Evolutionary conservation across 2,888 invertebrate genomes (phyloP), one percentile per base, ranked within the genome.

Genomic region (Stenoptilia bipunctidactyla): DNA sequence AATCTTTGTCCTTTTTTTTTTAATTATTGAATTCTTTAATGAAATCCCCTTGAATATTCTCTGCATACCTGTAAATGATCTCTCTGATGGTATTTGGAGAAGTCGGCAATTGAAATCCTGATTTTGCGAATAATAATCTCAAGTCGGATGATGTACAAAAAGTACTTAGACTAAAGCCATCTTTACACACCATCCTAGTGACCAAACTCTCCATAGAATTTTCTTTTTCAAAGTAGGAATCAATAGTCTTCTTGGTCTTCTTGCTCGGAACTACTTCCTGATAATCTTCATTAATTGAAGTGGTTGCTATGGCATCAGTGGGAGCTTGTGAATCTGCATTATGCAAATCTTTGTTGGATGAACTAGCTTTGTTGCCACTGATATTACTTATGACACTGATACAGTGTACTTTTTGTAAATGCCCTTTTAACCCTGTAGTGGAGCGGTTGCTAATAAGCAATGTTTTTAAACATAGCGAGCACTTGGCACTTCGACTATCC

Each of bases 141-240:
- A 46, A 4, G 25, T 45, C 49, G 15, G 40, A 9, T 6, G 44
- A 50, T 4, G 45, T 46, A 34, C 43, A 42, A 34, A 43, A 47
- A 9, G 41, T 41, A 38, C 41, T 25, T 6, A 49, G 49, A 5
- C 49, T 46, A 27, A 51, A 12, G 5, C 49, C 49, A 39, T 49
- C 49, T 40, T 49, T 45, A 39, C 41, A 43, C 14, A 48, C 45
- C 45, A 48, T 45, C 14, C 45, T 45, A 38, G 48, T 27, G 36
- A 48, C 35, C 40, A 46, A 25, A 33, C 14, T 33, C 10, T 45
- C 44, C 42, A 43, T 43, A 33, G 45, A 44, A 38, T 45, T 44
- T 45, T 47, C 42, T 15, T 47, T 45, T 41, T 38, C 25, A 40
- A 45, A 43, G 25, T 45, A 47, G 34, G 13, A 25, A 36, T 45